Evolutionary conservation across 2,113 vertebrate species (phyloP), one percentile per base, ranked within the genome.

Genomic region (Notothenia rossii): DNA sequence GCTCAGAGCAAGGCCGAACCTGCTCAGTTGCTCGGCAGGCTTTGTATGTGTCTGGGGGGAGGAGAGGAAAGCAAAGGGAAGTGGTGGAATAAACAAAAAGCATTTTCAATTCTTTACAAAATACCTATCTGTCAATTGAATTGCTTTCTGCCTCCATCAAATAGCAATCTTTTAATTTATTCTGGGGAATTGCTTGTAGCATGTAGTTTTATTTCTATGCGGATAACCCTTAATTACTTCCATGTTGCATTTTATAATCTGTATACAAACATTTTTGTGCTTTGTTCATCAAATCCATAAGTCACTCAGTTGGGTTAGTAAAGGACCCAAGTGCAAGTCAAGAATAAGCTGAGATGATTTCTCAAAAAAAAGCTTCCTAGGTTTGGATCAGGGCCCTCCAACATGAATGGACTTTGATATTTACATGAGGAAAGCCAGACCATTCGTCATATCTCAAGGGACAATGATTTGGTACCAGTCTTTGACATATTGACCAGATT

Each of bases 281-380:
- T 88, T 76, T 75, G 75, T 90, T 90, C 92, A 84, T 83, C 79
- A 82, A 75, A 79, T 81, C 58, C 83, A 92, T 79, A 92, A 91
- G 83, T 92, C 88, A 88, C 67, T 80, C 58, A 66, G 73, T 72
- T 67, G 55, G 58, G 73, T 76, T 69, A 56, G 25, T 45, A 46
- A 69, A 51, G 33, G 40, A 87, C 58, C 53, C 33, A n/a, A 71
- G 64, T 48, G 68, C 56, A 64, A 69, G 61, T 64, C 8, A 67
- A 81, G 69, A 77, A 76, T 86, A 81, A 77, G 58, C 43, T 48
- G 18, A 66, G 61, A 63, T 79, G 66, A 81, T 29, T 4, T 29
- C 29, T 29, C 29, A 29, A 29, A 29, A 29, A 29, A 29, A 29
- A 29, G 13, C 22, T 77, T 55, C 49, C 8, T 51, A 22, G 55